Evolutionary conservation across 2,888 invertebrate species (phyloP), one percentile per base, ranked within the genome.

Genomic region (Phyllotreta striolata): DNA sequence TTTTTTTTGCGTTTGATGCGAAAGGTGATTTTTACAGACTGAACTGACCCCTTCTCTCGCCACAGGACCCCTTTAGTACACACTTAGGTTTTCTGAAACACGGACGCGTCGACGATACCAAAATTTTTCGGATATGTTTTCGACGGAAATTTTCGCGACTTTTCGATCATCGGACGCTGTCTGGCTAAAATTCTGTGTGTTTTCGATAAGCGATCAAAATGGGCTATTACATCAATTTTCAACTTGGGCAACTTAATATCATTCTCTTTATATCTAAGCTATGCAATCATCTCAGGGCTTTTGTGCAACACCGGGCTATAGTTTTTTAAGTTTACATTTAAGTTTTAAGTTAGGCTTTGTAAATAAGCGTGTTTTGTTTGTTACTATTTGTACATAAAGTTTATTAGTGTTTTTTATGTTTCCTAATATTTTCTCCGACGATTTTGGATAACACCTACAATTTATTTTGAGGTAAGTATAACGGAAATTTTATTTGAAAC

Each of bases 221-320:
- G 69, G 69, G 67, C 67, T 62, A 58, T 47, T 47, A 47, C 51
- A 24, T 24, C 24, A 52, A 59, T 58, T 63, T 59, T 51, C 44
- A 47, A 52, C 41, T 66, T 60, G 70, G 68, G 68, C 68, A 64
- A 70, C 64, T 55, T 63, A 62, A 62, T 9, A 39, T 58, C n/a
- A 13, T 38, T 62, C 41, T 9, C 52, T 57, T 46, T 46, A 34
- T 38, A 24, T 57, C 61, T 40, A 54, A 34, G 70, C 61, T 58
- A 76, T 75, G 78, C 72, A 80, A 80, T 76, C 75, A 78, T 72
- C 81, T 80, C 80, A 81, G 81, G 81, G 81, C 79, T 76, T 69
- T 64, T 72, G 80, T 81, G 80, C 78, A 79, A 60, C 24, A 80
- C 78, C 79, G 79, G 79, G 79, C 79, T 70, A 62, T 69, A 66